Evolutionary conservation across 2,888 invertebrate genomes (phyloP).

Genomic region (Amphiduros pacificus): DNA sequence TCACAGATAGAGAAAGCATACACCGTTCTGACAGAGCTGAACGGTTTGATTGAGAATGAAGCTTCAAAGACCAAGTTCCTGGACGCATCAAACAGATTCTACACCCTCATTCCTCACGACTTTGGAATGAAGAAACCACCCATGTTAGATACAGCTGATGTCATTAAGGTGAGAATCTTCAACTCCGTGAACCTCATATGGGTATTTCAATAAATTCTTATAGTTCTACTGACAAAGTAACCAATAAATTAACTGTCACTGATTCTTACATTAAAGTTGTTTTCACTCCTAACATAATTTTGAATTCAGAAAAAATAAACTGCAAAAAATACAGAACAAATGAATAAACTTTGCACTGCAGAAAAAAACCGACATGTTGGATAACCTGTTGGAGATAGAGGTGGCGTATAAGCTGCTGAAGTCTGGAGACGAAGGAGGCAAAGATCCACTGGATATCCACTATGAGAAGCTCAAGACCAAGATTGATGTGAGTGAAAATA

Average conservation of each 20-base stretch:
- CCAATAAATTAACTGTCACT: no score
- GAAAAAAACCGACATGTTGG: slow-evolving; percentile 82
- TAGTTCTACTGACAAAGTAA: no score
- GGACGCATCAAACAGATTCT: slow-evolving; percentile 91
- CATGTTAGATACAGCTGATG: slow-evolving; percentile 74
- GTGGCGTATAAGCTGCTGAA: slow-evolving; percentile 88
- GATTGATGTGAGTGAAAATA: no score
- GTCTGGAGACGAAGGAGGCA: slow-evolving; percentile 62
- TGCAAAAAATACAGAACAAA: no score
- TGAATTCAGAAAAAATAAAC: no score
- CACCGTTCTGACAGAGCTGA: slow-evolving; percentile 68
- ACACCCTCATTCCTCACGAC: slow-evolving; percentile 92
- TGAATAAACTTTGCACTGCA: no score
- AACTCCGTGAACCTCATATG: no score
- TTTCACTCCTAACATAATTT: no score
- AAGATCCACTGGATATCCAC: slow-evolving; percentile 77
- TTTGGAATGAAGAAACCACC: slow-evolving; percentile 86
- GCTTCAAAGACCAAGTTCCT: slow-evolving; percentile 66
- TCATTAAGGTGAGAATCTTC: slow-evolving; percentile 64
- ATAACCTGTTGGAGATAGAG: slow-evolving; percentile 91
- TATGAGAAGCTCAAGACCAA: slow-evolving; percentile 85
- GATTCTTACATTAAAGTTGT: no score
- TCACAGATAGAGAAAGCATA: slow-evolving; percentile 82
- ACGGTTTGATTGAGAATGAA: slow-evolving; percentile 51
- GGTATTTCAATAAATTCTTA: no score